These are phyloP conservation scores for Cheilosia soror DNA, from an alignment of 2,888 invertebrate genomes.

Conservation along the genomic window DNA sequence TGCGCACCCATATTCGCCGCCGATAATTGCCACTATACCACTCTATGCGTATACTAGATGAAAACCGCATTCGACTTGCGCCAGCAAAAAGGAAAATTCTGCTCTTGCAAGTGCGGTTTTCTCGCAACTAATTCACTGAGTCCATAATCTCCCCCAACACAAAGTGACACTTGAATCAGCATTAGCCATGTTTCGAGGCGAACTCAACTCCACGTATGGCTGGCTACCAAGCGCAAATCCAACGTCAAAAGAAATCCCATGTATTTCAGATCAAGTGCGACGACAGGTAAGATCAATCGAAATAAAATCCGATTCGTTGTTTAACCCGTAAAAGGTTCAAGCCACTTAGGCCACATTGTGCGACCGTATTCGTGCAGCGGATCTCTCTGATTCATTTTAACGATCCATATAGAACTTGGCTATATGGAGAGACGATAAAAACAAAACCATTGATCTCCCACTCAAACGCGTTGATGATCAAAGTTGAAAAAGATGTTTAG, in stretches of 20 bases:
- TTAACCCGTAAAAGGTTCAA: slow-evolving; percentile 67
- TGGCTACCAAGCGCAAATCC: slow-evolving; percentile 30
- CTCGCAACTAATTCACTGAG: slow-evolving; percentile 11
- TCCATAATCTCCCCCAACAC: slow-evolving; percentile 62
- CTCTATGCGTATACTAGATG: background rate
- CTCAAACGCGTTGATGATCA: slow-evolving; percentile 27
- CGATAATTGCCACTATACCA: slow-evolving; percentile 61
- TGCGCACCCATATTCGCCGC: slow-evolving; percentile 45
- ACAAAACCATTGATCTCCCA: slow-evolving; percentile 49
- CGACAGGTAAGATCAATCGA: slow-evolving; percentile 66
- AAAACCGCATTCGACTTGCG: slow-evolving; percentile 53
- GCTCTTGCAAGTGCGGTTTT: slow-evolving; percentile 26
- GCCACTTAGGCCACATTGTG: slow-evolving; percentile 58
- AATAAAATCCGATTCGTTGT: slow-evolving; percentile 30
- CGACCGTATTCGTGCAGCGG: slow-evolving; percentile 51
- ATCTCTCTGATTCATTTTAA: slow-evolving; percentile 56
- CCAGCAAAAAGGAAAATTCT: slow-evolving; percentile 29
- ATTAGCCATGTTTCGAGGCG: slow-evolving; percentile 48
- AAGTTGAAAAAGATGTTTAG: slow-evolving; percentile 14
- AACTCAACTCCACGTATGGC: slow-evolving; percentile 43
- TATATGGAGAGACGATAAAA: background rate
- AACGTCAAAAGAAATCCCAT: slow-evolving; percentile 49
- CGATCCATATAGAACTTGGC: slow-evolving; percentile 50
- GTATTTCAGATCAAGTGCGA: slow-evolving; percentile 74
- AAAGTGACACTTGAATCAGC: slow-evolving; percentile 63